phyloP scores from a whole-genome alignment of 2,888 invertebrate species.

The Acleris sparsana region DNA sequence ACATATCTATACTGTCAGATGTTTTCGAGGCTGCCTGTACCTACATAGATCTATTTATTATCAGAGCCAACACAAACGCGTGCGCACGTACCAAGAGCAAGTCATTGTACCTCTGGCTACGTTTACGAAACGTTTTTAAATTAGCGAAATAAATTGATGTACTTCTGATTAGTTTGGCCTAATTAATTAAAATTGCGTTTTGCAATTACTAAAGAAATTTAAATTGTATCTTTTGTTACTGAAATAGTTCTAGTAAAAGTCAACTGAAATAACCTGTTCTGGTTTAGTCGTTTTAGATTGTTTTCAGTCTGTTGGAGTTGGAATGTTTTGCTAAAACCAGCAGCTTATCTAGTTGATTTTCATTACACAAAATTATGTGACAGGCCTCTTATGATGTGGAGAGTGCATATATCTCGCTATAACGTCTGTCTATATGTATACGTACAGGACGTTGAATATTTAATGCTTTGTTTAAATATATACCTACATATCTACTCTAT shows the following conservation, averaged over 20 bases:
- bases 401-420: no score
- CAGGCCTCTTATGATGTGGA: no score
- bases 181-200: constrained; percentile 10
- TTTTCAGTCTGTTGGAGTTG: no score
- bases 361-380: no score
- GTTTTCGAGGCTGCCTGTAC: background rate
- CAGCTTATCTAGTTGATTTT: no score
- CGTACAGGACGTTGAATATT: no score
- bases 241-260: background rate
- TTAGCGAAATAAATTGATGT: constrained; percentile 9
- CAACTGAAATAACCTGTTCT: background rate
- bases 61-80: constrained; percentile 2
- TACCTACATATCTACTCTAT: no score
- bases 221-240: background rate
- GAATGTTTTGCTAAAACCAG: no score
- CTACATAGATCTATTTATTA: constrained; percentile 13
- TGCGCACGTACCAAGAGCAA: constrained; percentile 20
- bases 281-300: background rate
- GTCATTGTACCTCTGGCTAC: constrained; percentile 25
- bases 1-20: no score
- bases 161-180: constrained; percentile 24
- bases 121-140: constrained; percentile 29
- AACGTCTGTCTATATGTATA: no score
- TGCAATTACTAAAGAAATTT: background rate
- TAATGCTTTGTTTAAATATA: no score